phyloP scores from a whole-genome alignment of 64 coral and sea anemone species.

The Actinia equina region DNA sequence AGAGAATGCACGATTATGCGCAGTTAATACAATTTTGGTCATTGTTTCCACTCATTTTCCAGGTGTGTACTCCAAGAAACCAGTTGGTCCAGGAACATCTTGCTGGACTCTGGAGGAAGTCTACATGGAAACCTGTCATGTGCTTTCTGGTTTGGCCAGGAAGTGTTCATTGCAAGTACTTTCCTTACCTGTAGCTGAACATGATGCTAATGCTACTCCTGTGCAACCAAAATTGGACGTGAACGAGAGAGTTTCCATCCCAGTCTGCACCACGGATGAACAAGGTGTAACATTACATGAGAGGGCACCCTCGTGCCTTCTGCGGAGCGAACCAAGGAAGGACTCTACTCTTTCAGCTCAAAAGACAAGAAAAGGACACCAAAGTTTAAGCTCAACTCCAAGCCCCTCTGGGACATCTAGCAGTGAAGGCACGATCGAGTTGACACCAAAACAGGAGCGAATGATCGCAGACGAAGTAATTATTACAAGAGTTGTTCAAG shows the following conservation, averaged over 20 bases:
- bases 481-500: background rate
- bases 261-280: background rate
- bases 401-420: background rate
- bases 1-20: too few relatives aligned
- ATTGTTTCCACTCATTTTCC: conserved; percentile 13
- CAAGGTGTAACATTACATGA: background rate
- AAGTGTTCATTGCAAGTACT: conserved; percentile 84
- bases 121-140: conserved; percentile 92
- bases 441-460: background rate
- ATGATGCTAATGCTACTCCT: background rate
- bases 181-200: conserved; percentile 42
- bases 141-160: conserved; percentile 76
- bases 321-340: background rate
- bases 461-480: background rate
- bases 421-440: background rate
- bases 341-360: background rate
- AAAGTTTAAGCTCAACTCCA: background rate
- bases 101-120: conserved; percentile 93
- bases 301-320: background rate
- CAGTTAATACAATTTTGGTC: too few relatives aligned
- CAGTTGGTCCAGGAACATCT: conserved; percentile 69
- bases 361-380: background rate
- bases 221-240: background rate
- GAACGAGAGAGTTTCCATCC: background rate
- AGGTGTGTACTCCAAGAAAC: conserved; percentile 87